Percentiles rank a stretch among this genome's conserved stretches.
Evolutionary conservation across 2,113 vertebrate genomes (phyloP).

Genomic region (Corydoras sp.): DNA sequence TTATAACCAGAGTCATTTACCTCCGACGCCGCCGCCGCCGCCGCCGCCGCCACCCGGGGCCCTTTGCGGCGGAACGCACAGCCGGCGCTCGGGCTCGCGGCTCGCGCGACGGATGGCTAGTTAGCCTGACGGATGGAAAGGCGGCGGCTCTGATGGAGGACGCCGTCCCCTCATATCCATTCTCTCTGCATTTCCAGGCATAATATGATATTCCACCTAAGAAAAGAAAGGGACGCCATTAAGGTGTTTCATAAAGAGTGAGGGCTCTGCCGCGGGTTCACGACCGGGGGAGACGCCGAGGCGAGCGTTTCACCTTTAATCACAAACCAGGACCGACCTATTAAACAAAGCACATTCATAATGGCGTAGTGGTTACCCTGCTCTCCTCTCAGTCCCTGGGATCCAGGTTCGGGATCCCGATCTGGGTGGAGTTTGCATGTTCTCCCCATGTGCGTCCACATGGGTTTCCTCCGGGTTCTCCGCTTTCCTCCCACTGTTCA

Average conservation of each 20-base stretch:
- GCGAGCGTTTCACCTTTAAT: no score
- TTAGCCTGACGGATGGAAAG: conserved; percentile 51
- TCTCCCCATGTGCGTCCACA: no score
- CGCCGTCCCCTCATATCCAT: conserved; percentile 58
- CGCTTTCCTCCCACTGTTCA: no score
- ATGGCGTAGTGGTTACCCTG: no score
- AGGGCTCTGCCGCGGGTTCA: background rate
- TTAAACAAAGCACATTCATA: no score
- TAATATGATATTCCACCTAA: conserved; percentile 42
- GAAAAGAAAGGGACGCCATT: conserved; percentile 23
- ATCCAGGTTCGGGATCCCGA: no score
- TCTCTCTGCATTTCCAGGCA: conserved; percentile 43
- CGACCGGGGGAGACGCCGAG: background rate
- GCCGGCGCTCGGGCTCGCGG: conserved; percentile 54
- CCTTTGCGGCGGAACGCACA: conserved; percentile 61
- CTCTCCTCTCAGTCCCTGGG: no score
- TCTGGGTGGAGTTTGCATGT: no score
- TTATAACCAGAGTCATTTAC: conserved; percentile 73
- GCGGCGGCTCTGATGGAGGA: conserved; percentile 58
- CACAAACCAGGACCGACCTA: no score
- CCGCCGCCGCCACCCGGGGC: conserved; percentile 51
- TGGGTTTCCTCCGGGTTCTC: no score
- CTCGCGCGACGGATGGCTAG: conserved; percentile 63
- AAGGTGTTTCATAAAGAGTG: conserved; percentile 14
- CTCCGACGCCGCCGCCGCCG: conserved; percentile 39